These are phyloP conservation scores for Fragum fragum DNA, from an alignment of 2,888 invertebrate genomes.

Conservation along the genomic window DNA sequence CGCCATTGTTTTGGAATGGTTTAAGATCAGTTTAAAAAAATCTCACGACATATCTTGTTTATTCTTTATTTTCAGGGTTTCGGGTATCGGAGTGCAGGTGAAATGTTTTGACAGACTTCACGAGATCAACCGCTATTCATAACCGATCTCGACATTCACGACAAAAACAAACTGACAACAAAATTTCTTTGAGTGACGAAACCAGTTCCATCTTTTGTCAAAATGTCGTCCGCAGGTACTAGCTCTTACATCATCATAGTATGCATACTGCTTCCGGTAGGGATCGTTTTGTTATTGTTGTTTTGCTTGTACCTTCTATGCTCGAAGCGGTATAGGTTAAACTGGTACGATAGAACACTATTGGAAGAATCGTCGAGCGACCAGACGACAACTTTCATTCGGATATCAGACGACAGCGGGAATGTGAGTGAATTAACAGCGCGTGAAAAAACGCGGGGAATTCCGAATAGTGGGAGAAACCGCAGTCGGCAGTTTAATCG, in stretches of 20 bases:
- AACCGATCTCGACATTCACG: no score
- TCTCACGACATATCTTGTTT: no score
- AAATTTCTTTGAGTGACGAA: not conserved
- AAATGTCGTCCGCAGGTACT: constrained; percentile 20
- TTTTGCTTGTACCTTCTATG: constrained; percentile 88
- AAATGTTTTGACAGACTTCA: no score
- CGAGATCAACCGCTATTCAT: no score
- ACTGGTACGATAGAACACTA: constrained; percentile 89
- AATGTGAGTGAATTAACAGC: not conserved
- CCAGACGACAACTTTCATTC: constrained; percentile 37
- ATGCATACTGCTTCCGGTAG: constrained; percentile 45
- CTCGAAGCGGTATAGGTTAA: constrained; percentile 88
- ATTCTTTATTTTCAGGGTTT: no score
- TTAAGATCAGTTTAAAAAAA: no score
- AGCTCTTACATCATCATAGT: constrained; percentile 38
- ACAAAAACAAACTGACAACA: not conserved
- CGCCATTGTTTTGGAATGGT: no score
- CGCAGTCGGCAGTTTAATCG: constrained; percentile 17
- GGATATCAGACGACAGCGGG: constrained; percentile 28
- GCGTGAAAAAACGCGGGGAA: constrained; percentile 15
- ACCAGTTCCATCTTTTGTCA: not conserved
- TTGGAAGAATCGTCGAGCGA: constrained; percentile 86
- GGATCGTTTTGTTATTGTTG: constrained; percentile 40
- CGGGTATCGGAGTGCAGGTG: no score
- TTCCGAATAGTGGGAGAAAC: not conserved